phyloP scores from a whole-genome alignment of 2,888 invertebrate species.

The Hipparchia sbordonii region DNA sequence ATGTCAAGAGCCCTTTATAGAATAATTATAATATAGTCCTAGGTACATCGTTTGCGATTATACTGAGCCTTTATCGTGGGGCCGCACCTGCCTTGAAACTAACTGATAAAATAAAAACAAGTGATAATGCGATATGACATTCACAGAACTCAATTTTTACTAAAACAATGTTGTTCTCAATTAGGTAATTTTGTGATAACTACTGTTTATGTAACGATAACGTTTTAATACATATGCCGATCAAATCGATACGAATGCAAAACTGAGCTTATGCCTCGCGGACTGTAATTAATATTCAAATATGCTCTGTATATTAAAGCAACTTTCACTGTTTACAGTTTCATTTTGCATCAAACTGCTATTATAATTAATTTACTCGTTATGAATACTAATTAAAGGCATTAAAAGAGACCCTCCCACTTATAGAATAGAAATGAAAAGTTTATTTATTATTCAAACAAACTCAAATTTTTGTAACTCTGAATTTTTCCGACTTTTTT shows the following conservation, averaged over 20 bases:
- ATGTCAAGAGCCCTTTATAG: conserved; percentile 17
- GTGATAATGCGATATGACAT: conserved; percentile 26
- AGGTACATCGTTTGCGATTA: conserved; percentile 11
- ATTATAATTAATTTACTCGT: neutral
- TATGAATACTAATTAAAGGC: too few relatives aligned
- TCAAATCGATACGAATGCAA: too few relatives aligned
- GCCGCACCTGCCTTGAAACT: conserved; percentile 49
- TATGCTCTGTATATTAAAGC: neutral
- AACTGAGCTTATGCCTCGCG: too few relatives aligned
- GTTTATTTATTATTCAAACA: too few relatives aligned
- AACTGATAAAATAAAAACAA: conserved; percentile 34
- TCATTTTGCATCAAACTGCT: neutral
- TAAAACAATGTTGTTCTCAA: neutral
- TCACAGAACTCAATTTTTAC: conserved; percentile 15
- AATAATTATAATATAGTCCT: conserved; percentile 19
- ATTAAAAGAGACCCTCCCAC: too few relatives aligned
- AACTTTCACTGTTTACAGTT: neutral
- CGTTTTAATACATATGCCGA: too few relatives aligned
- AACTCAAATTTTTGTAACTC: too few relatives aligned
- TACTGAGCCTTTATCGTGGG: conserved; percentile 22
- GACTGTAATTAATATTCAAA: too few relatives aligned
- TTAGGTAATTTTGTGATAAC: neutral
- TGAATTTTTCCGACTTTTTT: too few relatives aligned
- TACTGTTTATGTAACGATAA: neutral
- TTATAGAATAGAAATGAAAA: too few relatives aligned